These are phyloP conservation scores for Callinectes sapidus DNA, from an alignment of 2,888 invertebrate genomes.

Conservation along the genomic window DNA sequence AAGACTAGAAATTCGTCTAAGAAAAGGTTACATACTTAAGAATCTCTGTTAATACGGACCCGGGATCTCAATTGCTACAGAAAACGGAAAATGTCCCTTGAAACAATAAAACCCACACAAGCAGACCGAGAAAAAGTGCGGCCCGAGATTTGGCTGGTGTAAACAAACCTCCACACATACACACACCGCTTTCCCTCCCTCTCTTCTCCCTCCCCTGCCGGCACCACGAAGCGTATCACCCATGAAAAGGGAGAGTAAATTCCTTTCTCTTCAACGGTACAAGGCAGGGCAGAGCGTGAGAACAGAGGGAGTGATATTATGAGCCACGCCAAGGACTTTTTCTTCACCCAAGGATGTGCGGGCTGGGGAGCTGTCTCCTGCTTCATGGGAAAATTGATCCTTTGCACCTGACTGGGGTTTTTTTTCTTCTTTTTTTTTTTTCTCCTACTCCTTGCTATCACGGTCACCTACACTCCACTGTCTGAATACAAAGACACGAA, in stretches of 20 bases:
- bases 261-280: constrained; percentile 1
- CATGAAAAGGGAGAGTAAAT: constrained; percentile 7
- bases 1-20: too few species aligned
- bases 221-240: constrained; percentile 11
- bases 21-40: too few species aligned
- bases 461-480: neutral
- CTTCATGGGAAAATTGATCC: neutral
- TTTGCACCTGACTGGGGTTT: too few species aligned
- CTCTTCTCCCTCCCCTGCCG: neutral
- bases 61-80: neutral
- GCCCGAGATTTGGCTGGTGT: neutral
- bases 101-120: neutral
- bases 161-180: neutral
- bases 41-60: too few species aligned
- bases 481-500: too few species aligned
- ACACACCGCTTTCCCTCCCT: constrained; percentile 19
- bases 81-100: neutral
- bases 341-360: neutral
- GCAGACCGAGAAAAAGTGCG: neutral
- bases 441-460: neutral
- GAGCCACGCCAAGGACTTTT: neutral
- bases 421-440: neutral
- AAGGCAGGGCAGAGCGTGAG: constrained; percentile 1
- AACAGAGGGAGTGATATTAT: neutral
- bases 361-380: neutral